phyloP scores from a whole-genome alignment of 1,140 invertebrate genomes.

The Delia radicum region DNA sequence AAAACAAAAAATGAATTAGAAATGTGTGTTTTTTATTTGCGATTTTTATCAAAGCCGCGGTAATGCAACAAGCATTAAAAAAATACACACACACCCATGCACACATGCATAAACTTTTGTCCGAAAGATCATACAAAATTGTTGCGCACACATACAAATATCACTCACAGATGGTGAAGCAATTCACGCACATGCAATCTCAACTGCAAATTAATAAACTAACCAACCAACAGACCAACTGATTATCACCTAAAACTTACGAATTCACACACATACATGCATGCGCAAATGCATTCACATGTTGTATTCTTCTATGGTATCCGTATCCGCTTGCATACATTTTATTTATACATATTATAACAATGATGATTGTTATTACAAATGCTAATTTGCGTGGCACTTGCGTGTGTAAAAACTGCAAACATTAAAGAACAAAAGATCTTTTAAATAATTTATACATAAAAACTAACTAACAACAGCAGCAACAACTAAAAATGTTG shows the following conservation, averaged over 20 bases:
- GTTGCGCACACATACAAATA: too few relatives aligned
- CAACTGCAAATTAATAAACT: too few relatives aligned
- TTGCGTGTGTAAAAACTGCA: neutral
- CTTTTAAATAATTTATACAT: neutral
- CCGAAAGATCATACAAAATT: too few relatives aligned
- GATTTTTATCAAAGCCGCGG: slow-evolving; percentile 12
- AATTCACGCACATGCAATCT: too few relatives aligned
- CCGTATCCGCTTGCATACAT: slow-evolving; percentile 21
- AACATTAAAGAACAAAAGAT: neutral
- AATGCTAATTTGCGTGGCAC: slow-evolving; percentile 21
- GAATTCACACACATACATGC: neutral
- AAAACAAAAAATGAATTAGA: slow-evolving; percentile 30
- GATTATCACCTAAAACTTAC: too few relatives aligned
- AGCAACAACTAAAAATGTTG: neutral
- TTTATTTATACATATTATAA: too few relatives aligned
- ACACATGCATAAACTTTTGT: too few relatives aligned
- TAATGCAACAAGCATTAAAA: slow-evolving; percentile 23
- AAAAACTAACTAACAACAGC: neutral
- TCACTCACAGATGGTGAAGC: too few relatives aligned
- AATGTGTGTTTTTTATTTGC: slow-evolving; percentile 32
- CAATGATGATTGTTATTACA: neutral
- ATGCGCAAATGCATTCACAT: neutral
- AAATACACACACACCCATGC: neutral
- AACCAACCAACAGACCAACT: too few relatives aligned
- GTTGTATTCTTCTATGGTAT: neutral